These are phyloP conservation scores for Lasioglossum albipes DNA, from an alignment of 1,140 invertebrate genomes.

Conservation along the genomic window DNA sequence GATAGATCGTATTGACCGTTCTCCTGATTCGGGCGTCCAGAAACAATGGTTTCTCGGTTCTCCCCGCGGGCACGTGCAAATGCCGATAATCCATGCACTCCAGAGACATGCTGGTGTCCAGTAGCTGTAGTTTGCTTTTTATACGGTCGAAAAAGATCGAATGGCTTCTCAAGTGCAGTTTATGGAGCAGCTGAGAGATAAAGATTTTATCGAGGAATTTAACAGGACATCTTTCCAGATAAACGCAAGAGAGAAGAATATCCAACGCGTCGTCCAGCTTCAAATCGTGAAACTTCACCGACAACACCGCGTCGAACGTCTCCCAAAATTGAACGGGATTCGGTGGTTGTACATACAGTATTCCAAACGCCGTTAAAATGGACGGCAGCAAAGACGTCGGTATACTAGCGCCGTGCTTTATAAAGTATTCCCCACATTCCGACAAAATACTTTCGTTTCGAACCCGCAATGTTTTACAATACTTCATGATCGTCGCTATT, in stretches of 20 bases:
- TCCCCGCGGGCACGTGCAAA: slow-evolving; percentile 82
- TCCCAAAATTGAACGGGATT: slow-evolving; percentile 83
- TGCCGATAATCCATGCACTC: slow-evolving; percentile 83
- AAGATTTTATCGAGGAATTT: slow-evolving; percentile 84
- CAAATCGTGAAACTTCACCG: slow-evolving; percentile 83
- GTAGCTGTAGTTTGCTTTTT: slow-evolving; percentile 81
- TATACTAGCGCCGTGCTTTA: slow-evolving; percentile 79
- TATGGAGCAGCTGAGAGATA: slow-evolving; percentile 83
- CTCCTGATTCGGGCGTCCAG: slow-evolving; percentile 81
- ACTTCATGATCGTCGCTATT: slow-evolving; percentile 83
- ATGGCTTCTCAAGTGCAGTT: slow-evolving; percentile 79
- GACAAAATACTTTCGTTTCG: slow-evolving; percentile 82
- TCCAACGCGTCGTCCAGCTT: slow-evolving; percentile 82
- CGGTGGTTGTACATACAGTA: slow-evolving; percentile 82
- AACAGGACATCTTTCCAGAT: slow-evolving; percentile 84
- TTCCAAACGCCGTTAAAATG: slow-evolving; percentile 84
- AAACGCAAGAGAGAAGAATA: slow-evolving; percentile 84
- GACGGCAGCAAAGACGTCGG: slow-evolving; percentile 81
- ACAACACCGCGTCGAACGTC: slow-evolving; percentile 81
- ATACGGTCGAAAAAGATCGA: slow-evolving; percentile 59
- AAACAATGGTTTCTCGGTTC: slow-evolving; percentile 62
- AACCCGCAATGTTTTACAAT: slow-evolving; percentile 82
- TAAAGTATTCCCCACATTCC: slow-evolving; percentile 82
- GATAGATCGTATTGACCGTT: slow-evolving; percentile 79
- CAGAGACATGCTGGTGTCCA: slow-evolving; percentile 84